phyloP scores from a whole-genome alignment of 2,113 vertebrate genomes.

The Amia ocellicauda region DNA sequence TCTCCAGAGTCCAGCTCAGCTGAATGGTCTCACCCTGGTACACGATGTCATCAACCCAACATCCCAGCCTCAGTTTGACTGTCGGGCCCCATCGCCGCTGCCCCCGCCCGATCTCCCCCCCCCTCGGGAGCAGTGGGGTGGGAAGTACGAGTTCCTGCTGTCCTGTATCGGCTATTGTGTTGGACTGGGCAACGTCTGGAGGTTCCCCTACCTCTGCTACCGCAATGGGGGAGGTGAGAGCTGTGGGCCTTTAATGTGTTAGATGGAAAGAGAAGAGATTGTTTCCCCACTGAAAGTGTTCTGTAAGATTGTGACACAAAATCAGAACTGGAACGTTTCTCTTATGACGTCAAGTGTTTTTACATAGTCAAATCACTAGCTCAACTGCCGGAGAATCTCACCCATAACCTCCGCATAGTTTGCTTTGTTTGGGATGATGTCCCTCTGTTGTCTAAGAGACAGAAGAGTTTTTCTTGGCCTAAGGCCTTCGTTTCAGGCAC shows the following conservation, averaged over 20 bases:
- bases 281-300: too few relatives aligned
- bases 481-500: not conserved
- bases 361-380: too few relatives aligned
- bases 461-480: not conserved
- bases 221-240: conserved; percentile 78
- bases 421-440: not conserved
- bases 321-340: too few relatives aligned
- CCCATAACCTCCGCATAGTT: not conserved
- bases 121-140: conserved; percentile 65
- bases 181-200: conserved; percentile 75
- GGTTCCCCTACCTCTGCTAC: conserved; percentile 77
- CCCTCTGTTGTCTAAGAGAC: conserved; percentile 10
- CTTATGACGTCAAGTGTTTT: too few relatives aligned
- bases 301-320: too few relatives aligned
- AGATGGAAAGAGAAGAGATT: too few relatives aligned
- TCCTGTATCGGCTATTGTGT: conserved; percentile 78
- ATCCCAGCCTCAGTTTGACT: conserved; percentile 29
- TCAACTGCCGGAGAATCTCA: not conserved
- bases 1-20: conserved; percentile 45
- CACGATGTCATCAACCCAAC: conserved; percentile 29
- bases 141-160: conserved; percentile 74
- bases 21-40: conserved; percentile 35
- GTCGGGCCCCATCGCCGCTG: conserved; percentile 1
- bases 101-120: not conserved
- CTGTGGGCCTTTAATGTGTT: too few relatives aligned